Evolutionary conservation across 2,113 vertebrate genomes (phyloP), one percentile per base, ranked within the genome.

Genomic region (Lipotes vexillifer): DNA sequence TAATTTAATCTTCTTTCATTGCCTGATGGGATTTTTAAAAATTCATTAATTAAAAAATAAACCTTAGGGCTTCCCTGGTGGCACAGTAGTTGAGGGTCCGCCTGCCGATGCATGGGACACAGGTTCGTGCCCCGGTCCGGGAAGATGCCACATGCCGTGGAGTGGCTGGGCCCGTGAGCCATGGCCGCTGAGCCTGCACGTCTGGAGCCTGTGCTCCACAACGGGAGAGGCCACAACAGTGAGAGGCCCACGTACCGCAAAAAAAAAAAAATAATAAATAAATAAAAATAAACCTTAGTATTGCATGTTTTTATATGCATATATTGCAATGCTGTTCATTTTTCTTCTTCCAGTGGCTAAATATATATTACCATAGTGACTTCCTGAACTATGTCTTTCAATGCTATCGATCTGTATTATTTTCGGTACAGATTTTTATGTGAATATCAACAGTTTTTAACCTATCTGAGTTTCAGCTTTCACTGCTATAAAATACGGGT

Each of bases 31-130:
- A 57, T 74, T 87, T 78, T 95, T 83, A 11, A 83, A 31, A 52
- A 52, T 52, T 52, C 52, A 74, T 71, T 6, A 20, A 77, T 88
- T 88, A n/a, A 57, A 81, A 89, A 93, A 33, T 18, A 86, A 74
- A 66, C 18, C 25, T 82, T 90, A 46, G 31, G 46, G 46, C 46
- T 13, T 49, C 46, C 46, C 46, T 49, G 3, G 46, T 49, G 46
- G 46, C 3, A 3, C 46, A 49, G 46, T 49, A 13, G 46, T 49
- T 49, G 46, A 49, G 46, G 12, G 46, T 49, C 46, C 0, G 0
- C 46, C 46, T 49, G 46, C 46, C 3, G 12, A 49, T 49, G 46
- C 46, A 49, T 12, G 46, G 11, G 46, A 49, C 46, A 13, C 12
- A 1, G 12, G 2, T 49, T 49, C 12, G 3, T 49, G 46, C 11